phyloP scores from a whole-genome alignment of 2,888 invertebrate genomes.

The Heliconius ismenius region DNA sequence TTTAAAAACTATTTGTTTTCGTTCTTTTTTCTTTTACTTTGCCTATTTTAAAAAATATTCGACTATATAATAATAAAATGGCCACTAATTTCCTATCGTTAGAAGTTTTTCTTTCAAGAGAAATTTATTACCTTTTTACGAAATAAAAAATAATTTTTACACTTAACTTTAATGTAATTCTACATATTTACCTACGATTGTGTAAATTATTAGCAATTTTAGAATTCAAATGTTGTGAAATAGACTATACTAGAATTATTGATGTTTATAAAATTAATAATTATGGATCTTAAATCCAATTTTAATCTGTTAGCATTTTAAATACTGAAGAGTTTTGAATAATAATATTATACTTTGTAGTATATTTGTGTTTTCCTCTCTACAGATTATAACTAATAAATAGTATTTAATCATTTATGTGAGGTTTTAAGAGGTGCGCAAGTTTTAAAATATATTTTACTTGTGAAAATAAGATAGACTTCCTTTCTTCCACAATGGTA shows the following conservation, averaged over 20 bases:
- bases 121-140: neutral
- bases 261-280: slow-evolving; percentile 35
- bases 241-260: slow-evolving; percentile 41
- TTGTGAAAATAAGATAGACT: neutral
- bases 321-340: slow-evolving; percentile 18
- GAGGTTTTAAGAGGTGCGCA: neutral
- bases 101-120: neutral
- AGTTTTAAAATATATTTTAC: neutral
- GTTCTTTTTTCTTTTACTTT: neutral
- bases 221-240: slow-evolving; percentile 46
- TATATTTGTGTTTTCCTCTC: slow-evolving; percentile 19
- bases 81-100: neutral
- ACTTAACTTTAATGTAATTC: slow-evolving; percentile 7
- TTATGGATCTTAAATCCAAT: slow-evolving; percentile 32
- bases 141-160: neutral
- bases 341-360: slow-evolving; percentile 21
- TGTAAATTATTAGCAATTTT: slow-evolving; percentile 35
- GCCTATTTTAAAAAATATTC: neutral
- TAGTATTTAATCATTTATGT: slow-evolving; percentile 6
- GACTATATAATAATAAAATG: neutral
- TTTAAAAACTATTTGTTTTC: neutral
- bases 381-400: slow-evolving; percentile 8
- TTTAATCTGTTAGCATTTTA: slow-evolving; percentile 29
- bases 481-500: neutral
- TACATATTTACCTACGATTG: slow-evolving; percentile 25